A percentile compares a stretch with the other conserved stretches of the same genome.
Evolutionary conservation across 2,113 vertebrate genomes (phyloP).

Genomic region (Sminthopsis crassicaudata): DNA sequence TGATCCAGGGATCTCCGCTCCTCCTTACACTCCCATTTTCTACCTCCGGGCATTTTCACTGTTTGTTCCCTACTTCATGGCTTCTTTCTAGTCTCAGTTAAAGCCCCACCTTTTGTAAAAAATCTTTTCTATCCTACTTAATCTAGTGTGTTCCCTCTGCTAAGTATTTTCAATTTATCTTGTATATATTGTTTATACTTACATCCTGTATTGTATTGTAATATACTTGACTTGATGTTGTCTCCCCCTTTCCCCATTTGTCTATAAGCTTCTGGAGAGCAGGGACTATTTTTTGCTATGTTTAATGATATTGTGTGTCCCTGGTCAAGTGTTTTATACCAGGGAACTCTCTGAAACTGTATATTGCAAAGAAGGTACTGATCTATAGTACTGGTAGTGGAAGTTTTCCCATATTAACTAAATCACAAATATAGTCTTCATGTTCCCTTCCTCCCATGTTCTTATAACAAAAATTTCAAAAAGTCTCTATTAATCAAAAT

Average conservation of each 20-base stretch:
- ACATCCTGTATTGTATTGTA: neutral
- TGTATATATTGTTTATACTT: neutral
- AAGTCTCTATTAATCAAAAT: neutral
- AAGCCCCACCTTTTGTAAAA: neutral
- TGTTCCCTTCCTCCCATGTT: neutral
- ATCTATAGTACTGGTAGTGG: neutral
- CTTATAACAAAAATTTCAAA: neutral
- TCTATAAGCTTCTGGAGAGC: neutral
- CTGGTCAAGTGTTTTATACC: neutral
- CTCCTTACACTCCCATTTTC: neutral
- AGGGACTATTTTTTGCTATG: neutral
- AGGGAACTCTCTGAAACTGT: neutral
- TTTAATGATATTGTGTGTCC: neutral
- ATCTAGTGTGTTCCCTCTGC: neutral
- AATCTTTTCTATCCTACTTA: neutral
- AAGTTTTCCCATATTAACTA: neutral
- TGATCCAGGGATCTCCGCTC: neutral
- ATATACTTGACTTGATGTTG: neutral
- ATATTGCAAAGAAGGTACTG: neutral
- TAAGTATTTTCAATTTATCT: neutral
- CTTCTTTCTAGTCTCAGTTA: neutral
- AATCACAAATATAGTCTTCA: neutral
- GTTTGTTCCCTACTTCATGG: no score
- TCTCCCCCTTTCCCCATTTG: neutral
- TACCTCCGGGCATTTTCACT: neutral